Evolutionary conservation across 2,113 vertebrate genomes (phyloP), one percentile per base, ranked within the genome.

Genomic region (Hippopotamus amphibius): DNA sequence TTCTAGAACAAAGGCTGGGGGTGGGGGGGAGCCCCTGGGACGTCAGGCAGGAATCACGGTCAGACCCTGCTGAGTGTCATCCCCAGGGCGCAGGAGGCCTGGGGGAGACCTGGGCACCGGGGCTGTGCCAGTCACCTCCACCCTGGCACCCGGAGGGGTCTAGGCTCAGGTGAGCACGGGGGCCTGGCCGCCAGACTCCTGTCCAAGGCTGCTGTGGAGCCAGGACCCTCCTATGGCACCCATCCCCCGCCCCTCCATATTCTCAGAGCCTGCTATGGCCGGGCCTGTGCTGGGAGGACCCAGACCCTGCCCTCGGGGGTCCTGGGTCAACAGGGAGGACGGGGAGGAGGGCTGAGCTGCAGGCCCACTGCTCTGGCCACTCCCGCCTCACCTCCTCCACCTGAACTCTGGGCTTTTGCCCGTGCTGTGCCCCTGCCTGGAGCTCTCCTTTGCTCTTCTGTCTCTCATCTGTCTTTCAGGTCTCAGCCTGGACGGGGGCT

Each of bases 261-360:
- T 12, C 21, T 33, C 53, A 33, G 22, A 55, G 50, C 77, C 50
- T 69, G 50, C 55, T 6, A 1, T 1, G 7, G 80, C 6, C 8
- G 41, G 22, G 79, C 24, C 79, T 33, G 17, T 14, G 33, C 79
- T 4, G 1, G 24, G 33, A 6, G n/a, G 48, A 13, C 24, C 19
- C n/a, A 0, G 33, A 16, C 26, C 3, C 6, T 22, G 72, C 43
- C 22, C 30, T 14, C 0, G 0, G 48, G 24, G 14, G 19, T 4
- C 43, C 53, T 9, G 11, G 11, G 24, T 26, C 46, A 61, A 30
- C 12, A 12, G 7, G 61, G 26, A 46, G 83, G 30, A 9, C 0
- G 1, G 12, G 57, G 46, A 9, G 6, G 37, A 55, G 37, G 43
- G n/a, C 37, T 7, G 2, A 15, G 33, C 55, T 30, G 26, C 10